Evolutionary conservation across 35 echinoderm and acorn worm genomes (phyloP).

Genomic region (Acanthaster planci): DNA sequence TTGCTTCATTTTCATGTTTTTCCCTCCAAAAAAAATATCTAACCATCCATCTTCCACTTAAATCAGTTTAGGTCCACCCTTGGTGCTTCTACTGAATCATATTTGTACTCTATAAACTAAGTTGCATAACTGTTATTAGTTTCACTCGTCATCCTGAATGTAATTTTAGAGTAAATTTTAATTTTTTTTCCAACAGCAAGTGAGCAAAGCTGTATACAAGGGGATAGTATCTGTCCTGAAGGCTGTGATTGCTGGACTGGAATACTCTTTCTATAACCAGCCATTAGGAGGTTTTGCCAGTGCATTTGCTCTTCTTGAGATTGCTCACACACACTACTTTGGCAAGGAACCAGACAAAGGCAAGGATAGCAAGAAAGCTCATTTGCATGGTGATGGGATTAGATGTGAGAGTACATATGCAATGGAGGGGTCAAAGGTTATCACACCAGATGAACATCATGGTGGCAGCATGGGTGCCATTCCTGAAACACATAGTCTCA

Average conservation of each 20-base stretch:
- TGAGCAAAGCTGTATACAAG: slow-evolving; percentile 91
- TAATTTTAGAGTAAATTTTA: neutral
- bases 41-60: too few relatives aligned
- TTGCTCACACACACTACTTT: slow-evolving; percentile 97
- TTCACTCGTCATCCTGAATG: neutral
- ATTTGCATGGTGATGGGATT: slow-evolving; percentile 35
- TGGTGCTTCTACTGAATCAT: too few relatives aligned
- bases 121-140: too few relatives aligned
- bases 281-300: slow-evolving; percentile 91
- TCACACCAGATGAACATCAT: slow-evolving; percentile 35
- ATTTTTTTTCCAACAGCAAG: slow-evolving; percentile 55
- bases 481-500: slow-evolving; percentile 74
- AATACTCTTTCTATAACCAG: slow-evolving; percentile 86
- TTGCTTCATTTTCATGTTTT: too few relatives aligned
- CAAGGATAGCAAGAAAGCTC: slow-evolving; percentile 24
- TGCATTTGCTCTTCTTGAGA: slow-evolving; percentile 89
- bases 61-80: too few relatives aligned
- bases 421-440: neutral
- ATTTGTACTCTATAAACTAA: too few relatives aligned
- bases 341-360: slow-evolving; percentile 90
- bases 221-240: slow-evolving; percentile 84
- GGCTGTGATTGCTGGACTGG: slow-evolving; percentile 86
- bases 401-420: slow-evolving; percentile 22
- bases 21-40: too few relatives aligned
- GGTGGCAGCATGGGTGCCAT: slow-evolving; percentile 54